Evolutionary conservation across 2,797 vertebrate genomes (phyloP), one percentile per base, ranked within the genome.

Genomic region (Eremophila alpestris): DNA sequence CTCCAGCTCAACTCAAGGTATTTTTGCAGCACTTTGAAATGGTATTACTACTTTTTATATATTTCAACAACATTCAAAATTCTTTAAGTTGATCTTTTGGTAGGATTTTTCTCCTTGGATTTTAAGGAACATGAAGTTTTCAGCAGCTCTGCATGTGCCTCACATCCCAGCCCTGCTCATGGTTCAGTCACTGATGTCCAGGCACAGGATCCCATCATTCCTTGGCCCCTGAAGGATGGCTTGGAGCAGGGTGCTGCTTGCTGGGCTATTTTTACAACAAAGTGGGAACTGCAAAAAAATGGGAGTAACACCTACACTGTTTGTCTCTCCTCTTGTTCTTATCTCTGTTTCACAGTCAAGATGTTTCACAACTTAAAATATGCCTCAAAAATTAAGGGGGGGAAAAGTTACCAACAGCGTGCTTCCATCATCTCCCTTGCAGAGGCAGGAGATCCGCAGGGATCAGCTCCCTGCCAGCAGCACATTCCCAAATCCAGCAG

Each of bases 241-340:
- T 43, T 3, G 9, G 64, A 80, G 94, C 79, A 74, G 34, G 4
- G 1, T 29, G 36, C 65, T 90, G n/a, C 79, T 91, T 13, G 45
- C 29, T 46, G n/a, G 8, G n/a, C 76, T 96, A 91, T 95, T 91
- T 95, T 94, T 94, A 76, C 59, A 59, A 13, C 54, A 7, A 82
- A 87, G 94, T 94, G 93, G 96, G 96, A 94, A 89, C 75, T 69
- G 79, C 85, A 95, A 43, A 80, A 76, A 81, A 49, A 3, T 0
- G 0, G 79, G 96, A 94, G 91, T 87, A 62, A 96, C 34, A 34
- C 93, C 95, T 86, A 75, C 83, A 0, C 83, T 94, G 84, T 96
- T 95, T 93, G 94, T 75, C 89, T 95, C 76, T 94, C 38, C 95
- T 93, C 93, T 55, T 29, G 46, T 54, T 73, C 90, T 96, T 83